Base-by-base conservation (phyloP, 2,797 vertebrate species). In the Intellagama lesueurii region DNA sequence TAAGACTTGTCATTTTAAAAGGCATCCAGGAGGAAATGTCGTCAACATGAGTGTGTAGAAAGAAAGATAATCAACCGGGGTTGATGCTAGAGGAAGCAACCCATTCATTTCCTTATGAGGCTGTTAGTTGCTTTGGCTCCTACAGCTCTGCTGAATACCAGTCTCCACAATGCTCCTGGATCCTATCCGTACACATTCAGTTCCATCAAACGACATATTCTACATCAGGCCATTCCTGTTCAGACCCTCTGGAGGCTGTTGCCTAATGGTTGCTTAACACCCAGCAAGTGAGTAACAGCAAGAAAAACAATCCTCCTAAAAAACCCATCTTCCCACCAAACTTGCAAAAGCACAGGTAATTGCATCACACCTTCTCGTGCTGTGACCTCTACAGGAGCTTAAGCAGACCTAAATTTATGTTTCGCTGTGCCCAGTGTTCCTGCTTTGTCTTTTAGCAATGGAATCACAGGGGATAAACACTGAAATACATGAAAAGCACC, bases 301-400 rank as follows among this genome's bases (percentile, higher is more conserved):
- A 24, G 44, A 22, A 64, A n/a, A 84, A 66, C 44, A 32, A 56
- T 14, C 52, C 14, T 56, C 52, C 52, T 56, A 56, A 56, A 56
- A 56, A 40, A 8, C 16, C 9, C 16, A 35, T 3, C 16, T 49
- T 83, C 76, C 80, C 40, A 16, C 28, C 86, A 87, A 11, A 19
- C 17, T 76, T 56, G 87, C 85, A 35, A 93, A 40, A 52, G 14
- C 35, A 19, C 28, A 70, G 91, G 73, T 92, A 90, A 83, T 69
- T 92, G 84, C 49, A 40, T 52, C 78, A 70, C 0, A 3, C 83
- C 22, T 40, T 88, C 3, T 76, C 72, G 44, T 86, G 56, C 81
- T 83, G 44, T 76, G 70, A 68, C 6, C 44, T 82, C 32, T 47
- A 30, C 32, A 44, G 49, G 19, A 47, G 26, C 7, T 44, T 64